These are phyloP conservation scores for Pseudomyrmex sp. DNA, from an alignment of 1,140 invertebrate genomes.

Conservation along the genomic window DNA sequence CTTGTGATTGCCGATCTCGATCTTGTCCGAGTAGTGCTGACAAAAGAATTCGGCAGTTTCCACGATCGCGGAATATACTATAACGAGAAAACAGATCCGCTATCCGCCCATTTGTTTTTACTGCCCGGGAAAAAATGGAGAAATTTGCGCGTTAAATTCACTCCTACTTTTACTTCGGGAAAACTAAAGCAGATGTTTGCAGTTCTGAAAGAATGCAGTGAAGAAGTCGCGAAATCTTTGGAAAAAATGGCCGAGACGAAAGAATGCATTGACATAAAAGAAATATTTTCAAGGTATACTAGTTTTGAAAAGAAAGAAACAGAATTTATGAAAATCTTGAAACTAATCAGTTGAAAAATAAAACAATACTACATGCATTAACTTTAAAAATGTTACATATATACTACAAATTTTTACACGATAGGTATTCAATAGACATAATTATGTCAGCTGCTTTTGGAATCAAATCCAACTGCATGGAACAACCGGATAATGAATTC, in stretches of 20 bases:
- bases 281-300: conserved; percentile 83
- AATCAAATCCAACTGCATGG: conserved; percentile 73
- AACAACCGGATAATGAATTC: conserved; percentile 76
- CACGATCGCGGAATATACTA: conserved; percentile 82
- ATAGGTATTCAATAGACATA: conserved; percentile 70
- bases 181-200: conserved; percentile 87
- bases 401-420: neutral
- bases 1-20: conserved; percentile 84
- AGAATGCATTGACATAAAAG: conserved; percentile 78
- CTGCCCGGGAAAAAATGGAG: conserved; percentile 84
- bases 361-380: too few species aligned
- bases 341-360: too few species aligned
- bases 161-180: conserved; percentile 86
- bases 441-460: conserved; percentile 79
- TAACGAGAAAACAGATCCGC: conserved; percentile 84
- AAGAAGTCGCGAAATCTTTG: conserved; percentile 76
- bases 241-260: conserved; percentile 62
- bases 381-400: too few species aligned
- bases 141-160: conserved; percentile 84
- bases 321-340: too few species aligned
- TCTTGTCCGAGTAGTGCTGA: conserved; percentile 80
- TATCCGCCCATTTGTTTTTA: conserved; percentile 86
- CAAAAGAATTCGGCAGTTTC: conserved; percentile 85
- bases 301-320: neutral
- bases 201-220: conserved; percentile 82